phyloP scores from a whole-genome alignment of 2,113 vertebrate species.

The Gambusia holbrooki region DNA sequence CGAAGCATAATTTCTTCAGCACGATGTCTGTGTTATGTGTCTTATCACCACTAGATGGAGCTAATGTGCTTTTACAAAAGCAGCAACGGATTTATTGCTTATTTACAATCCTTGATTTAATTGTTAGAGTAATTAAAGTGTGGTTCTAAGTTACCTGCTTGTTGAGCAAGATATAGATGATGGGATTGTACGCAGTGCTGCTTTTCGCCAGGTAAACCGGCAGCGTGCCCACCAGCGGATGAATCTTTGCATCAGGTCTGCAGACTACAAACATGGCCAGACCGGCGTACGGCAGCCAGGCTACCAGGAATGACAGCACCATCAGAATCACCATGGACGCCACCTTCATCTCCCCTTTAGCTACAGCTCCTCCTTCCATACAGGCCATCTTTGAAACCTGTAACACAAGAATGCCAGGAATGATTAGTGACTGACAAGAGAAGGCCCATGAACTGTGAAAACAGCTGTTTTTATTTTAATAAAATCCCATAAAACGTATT shows the following conservation, averaged over 20 bases:
- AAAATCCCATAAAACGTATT: neutral
- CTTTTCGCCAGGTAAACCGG: slow-evolving; percentile 78
- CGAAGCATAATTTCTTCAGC: neutral
- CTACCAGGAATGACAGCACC: slow-evolving; percentile 74
- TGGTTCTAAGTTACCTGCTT: slow-evolving; percentile 55
- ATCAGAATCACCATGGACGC: slow-evolving; percentile 71
- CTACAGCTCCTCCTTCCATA: slow-evolving; percentile 68
- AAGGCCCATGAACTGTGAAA: neutral
- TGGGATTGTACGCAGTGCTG: slow-evolving; percentile 74
- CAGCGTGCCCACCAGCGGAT: slow-evolving; percentile 64
- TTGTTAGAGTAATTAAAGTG: neutral
- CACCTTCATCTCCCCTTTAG: slow-evolving; percentile 65
- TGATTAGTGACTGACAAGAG: neutral
- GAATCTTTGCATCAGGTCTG: slow-evolving; percentile 61
- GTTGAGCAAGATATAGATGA: slow-evolving; percentile 80
- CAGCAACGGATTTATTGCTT: neutral
- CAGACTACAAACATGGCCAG: slow-evolving; percentile 68
- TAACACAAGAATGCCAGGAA: neutral
- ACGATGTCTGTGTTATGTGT: neutral
- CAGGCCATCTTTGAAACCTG: slow-evolving; percentile 72
- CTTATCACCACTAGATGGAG: slow-evolving; percentile 12
- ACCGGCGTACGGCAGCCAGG: slow-evolving; percentile 71
- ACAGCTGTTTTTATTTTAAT: neutral
- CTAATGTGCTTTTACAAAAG: neutral
- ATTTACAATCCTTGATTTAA: neutral